phyloP scores from a whole-genome alignment of 2,113 vertebrate genomes.

The Clupea harengus region DNA sequence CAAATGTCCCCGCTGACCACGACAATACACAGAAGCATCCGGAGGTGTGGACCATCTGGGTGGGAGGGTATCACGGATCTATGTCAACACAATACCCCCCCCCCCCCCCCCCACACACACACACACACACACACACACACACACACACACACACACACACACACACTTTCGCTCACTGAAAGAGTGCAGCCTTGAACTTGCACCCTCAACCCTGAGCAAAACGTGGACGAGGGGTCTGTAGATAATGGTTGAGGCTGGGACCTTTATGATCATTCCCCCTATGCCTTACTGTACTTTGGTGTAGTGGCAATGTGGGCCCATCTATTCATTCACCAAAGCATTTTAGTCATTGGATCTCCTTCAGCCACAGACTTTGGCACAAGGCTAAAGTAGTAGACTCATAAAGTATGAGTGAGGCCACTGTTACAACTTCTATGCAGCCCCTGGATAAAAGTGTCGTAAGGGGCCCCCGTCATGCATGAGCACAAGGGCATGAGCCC shows the following conservation, averaged over 20 bases:
- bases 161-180: not conserved
- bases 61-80: not conserved
- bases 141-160: not conserved
- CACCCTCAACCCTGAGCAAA: not conserved
- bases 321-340: not conserved
- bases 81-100: not conserved
- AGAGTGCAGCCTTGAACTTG: slow-evolving; percentile 3
- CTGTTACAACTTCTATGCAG: not conserved
- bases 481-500: not conserved
- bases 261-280: not conserved
- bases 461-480: not conserved
- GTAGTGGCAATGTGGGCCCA: not conserved
- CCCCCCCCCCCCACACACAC: not conserved
- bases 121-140: slow-evolving; percentile 15
- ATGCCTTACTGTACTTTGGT: not conserved
- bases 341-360: not conserved
- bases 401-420: not conserved
- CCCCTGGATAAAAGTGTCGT: not conserved
- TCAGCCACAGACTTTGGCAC: not conserved
- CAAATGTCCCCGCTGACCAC: not conserved
- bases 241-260: not conserved
- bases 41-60: not conserved
- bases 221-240: not conserved
- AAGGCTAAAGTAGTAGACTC: not conserved
- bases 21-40: slow-evolving; percentile 17